Percentiles rank a stretch among this genome's conserved stretches.
Conservation (phyloP, 1,140 invertebrate genomes). For the Andricus grossulariae region DNA sequence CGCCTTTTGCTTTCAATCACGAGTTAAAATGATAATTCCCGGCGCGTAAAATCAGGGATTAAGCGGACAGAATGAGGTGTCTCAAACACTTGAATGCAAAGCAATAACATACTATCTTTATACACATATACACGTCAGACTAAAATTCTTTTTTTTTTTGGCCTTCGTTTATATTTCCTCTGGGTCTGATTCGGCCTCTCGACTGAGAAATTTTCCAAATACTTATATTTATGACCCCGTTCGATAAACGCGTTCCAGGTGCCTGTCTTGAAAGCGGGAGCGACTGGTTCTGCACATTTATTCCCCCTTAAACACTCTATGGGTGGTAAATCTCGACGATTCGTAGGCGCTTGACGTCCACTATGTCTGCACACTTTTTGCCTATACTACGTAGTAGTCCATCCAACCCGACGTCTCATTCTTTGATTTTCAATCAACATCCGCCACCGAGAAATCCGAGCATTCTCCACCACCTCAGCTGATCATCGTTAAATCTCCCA, state of each 20-base stretch:
- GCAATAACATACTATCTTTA: slow-evolving; percentile 28
- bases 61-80: slow-evolving; percentile 25
- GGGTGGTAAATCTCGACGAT: slow-evolving; percentile 25
- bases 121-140: slow-evolving; percentile 7
- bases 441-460: not conserved
- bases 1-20: slow-evolving; percentile 11
- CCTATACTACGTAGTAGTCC: too few species aligned
- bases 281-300: slow-evolving; percentile 18
- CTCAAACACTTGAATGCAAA: not conserved
- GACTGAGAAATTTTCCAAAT: slow-evolving; percentile 23
- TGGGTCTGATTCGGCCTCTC: slow-evolving; percentile 8
- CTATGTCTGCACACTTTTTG: not conserved
- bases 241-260: slow-evolving; percentile 30
- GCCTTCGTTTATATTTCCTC: not conserved
- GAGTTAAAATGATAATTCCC: slow-evolving; percentile 10
- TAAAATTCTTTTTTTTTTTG: slow-evolving; percentile 1
- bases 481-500: slow-evolving; percentile 16
- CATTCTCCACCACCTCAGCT: slow-evolving; percentile 8
- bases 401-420: not conserved
- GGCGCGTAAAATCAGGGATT: slow-evolving; percentile 9
- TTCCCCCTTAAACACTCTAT: slow-evolving; percentile 13
- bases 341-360: not conserved
- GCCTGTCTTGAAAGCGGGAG: not conserved
- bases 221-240: slow-evolving; percentile 15
- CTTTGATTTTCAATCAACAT: not conserved